phyloP scores from a whole-genome alignment of 2,797 vertebrate genomes.

The Acanthiza pusilla region DNA sequence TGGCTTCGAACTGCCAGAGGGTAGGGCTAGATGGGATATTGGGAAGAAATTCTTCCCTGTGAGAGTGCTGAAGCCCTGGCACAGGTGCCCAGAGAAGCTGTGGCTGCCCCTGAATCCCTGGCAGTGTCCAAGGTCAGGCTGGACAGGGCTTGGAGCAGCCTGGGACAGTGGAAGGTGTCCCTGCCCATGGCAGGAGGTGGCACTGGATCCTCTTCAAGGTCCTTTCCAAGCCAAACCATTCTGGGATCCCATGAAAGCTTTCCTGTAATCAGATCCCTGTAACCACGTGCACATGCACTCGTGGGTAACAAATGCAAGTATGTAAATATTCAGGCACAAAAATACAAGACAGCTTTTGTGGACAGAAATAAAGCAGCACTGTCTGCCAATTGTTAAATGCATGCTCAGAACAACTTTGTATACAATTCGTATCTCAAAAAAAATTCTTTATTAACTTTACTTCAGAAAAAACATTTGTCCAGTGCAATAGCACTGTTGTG shows the following conservation, averaged over 20 bases:
- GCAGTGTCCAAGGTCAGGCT: not conserved
- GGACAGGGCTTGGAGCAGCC: accelerated
- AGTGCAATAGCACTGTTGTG: accelerated
- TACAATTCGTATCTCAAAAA: not conserved
- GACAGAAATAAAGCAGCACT: not conserved
- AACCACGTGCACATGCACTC: not conserved
- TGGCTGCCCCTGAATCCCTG: not conserved
- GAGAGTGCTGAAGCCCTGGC: accelerated
- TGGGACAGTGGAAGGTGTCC: not conserved
- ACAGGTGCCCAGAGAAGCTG: not conserved
- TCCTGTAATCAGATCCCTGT: not conserved
- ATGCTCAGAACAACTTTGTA: not conserved
- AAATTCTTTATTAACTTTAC: not conserved
- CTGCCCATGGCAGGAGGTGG: not conserved
- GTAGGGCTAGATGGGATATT: accelerated
- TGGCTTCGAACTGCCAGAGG: accelerated
- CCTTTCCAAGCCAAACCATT: not conserved
- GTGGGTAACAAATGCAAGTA: not conserved
- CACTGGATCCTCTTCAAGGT: not conserved
- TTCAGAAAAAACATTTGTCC: not conserved
- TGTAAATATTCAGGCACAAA: not conserved
- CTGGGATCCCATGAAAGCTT: not conserved
- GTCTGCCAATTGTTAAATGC: not conserved
- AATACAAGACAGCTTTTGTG: not conserved
- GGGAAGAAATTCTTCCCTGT: not conserved